A percentile compares a stretch with the other conserved stretches of the same genome.
These are phyloP conservation scores for Galeopsomyia nigrocyanea DNA, from an alignment of 2,888 invertebrate species.

Conservation along the genomic window DNA sequence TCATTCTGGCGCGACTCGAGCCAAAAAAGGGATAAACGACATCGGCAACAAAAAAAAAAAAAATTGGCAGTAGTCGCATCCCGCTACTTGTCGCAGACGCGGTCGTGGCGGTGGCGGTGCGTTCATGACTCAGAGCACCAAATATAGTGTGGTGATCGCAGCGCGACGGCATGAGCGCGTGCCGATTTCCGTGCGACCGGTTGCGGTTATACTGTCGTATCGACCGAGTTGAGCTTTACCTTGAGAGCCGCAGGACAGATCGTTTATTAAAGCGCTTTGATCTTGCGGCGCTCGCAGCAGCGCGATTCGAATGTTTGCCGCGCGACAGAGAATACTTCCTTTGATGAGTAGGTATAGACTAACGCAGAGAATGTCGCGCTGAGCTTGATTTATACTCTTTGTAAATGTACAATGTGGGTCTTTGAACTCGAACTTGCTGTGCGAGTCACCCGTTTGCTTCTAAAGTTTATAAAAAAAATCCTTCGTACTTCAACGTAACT, in stretches of 20 bases:
- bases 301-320: slow-evolving; percentile 14
- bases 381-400: slow-evolving; percentile 26
- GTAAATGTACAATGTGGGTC: too few relatives aligned
- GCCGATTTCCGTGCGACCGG: slow-evolving; percentile 25
- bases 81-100: too few relatives aligned
- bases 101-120: slow-evolving; percentile 32
- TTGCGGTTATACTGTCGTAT: slow-evolving; percentile 26
- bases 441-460: too few relatives aligned
- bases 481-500: too few relatives aligned
- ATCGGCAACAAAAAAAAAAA: neutral
- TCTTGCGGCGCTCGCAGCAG: slow-evolving; percentile 27
- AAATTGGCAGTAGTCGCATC: slow-evolving; percentile 9
- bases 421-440: too few relatives aligned
- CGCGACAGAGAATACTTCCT: neutral
- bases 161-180: slow-evolving; percentile 16
- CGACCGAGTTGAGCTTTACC: slow-evolving; percentile 39
- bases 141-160: slow-evolving; percentile 55
- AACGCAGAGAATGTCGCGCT: neutral
- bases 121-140: slow-evolving; percentile 54
- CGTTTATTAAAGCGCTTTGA: slow-evolving; percentile 28
- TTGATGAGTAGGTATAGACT: too few relatives aligned
- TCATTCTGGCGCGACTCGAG: neutral
- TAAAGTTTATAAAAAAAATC: too few relatives aligned
- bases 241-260: slow-evolving; percentile 13
- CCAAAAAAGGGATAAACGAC: slow-evolving; percentile 8